Conservation (phyloP, 53 echinoderm and acorn worm species). For the Temnopleurus reevesii region DNA sequence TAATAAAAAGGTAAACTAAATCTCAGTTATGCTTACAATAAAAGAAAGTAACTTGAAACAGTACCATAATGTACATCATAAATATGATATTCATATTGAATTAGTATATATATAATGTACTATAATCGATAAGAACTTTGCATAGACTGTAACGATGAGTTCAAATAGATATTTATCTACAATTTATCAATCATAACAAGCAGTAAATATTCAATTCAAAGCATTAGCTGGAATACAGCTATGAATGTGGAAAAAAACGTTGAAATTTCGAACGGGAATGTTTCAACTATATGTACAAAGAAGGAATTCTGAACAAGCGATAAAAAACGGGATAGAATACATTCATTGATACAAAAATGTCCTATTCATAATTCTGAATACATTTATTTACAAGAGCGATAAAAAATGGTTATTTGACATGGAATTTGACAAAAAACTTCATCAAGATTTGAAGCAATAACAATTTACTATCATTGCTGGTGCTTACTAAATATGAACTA, state of each 20-base stretch:
- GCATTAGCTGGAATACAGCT: neutral
- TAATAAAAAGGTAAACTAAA: neutral
- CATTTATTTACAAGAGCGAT: constrained; percentile 9
- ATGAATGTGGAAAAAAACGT: neutral
- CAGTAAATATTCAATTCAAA: neutral
- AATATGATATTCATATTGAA: constrained; percentile 26
- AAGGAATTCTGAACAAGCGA: constrained; percentile 1
- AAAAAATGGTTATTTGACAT: neutral
- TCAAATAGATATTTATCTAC: constrained; percentile 1
- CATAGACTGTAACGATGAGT: constrained; percentile 13
- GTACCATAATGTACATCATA: constrained; percentile 2
- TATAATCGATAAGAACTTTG: neutral
- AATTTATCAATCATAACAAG: neutral
- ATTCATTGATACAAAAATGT: neutral
- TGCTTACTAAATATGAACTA: neutral
- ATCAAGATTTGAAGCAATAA: neutral
- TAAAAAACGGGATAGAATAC: constrained; percentile 26
- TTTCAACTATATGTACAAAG: neutral
- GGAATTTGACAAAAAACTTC: neutral
- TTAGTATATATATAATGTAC: neutral
- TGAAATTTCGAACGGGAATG: neutral
- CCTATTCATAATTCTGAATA: neutral
- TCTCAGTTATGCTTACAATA: neutral
- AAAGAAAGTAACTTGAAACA: neutral
- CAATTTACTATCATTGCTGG: neutral